Percentiles rank a stretch among this genome's conserved stretches.
Evolutionary conservation across 2,888 invertebrate species (phyloP).

Genomic region (Brenthis hecate): DNA sequence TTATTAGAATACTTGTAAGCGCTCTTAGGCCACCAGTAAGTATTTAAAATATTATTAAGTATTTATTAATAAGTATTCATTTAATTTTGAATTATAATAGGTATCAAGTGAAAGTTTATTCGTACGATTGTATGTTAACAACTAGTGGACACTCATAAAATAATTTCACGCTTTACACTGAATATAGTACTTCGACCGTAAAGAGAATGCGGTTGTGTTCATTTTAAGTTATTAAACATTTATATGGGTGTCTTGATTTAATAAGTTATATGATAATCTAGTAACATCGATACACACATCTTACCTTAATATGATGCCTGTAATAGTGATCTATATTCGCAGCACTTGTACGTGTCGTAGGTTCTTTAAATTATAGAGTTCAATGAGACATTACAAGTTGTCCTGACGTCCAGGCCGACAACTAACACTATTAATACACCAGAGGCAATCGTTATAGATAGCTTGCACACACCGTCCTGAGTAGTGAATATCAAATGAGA

Average conservation of each 20-base stretch:
- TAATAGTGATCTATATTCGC: background rate
- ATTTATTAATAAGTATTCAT: background rate
- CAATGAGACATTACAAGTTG: slow-evolving; percentile 38
- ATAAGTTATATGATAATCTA: background rate
- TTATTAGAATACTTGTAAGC: background rate
- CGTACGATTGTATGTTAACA: slow-evolving; percentile 14
- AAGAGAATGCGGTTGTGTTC: slow-evolving; percentile 29
- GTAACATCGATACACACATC: background rate
- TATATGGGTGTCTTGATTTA: background rate
- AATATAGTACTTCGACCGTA: slow-evolving; percentile 27
- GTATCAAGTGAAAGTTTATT: slow-evolving; percentile 27
- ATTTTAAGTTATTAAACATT: slow-evolving; percentile 22
- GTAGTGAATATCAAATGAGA: slow-evolving; percentile 72
- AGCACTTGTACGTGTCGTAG: background rate
- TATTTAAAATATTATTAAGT: too few relatives aligned
- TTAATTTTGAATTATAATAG: slow-evolving; percentile 12
- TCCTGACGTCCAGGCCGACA: slow-evolving; percentile 51
- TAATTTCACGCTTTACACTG: slow-evolving; percentile 27
- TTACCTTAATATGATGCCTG: slow-evolving; percentile 10
- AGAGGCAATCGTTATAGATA: slow-evolving; percentile 54
- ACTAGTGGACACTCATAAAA: slow-evolving; percentile 19
- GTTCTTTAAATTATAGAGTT: background rate
- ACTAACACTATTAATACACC: slow-evolving; percentile 63
- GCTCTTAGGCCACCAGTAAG: background rate
- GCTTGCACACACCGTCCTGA: slow-evolving; percentile 57